Conservation (phyloP, 2,888 invertebrate genomes). For the Malachius bipustulatus region DNA sequence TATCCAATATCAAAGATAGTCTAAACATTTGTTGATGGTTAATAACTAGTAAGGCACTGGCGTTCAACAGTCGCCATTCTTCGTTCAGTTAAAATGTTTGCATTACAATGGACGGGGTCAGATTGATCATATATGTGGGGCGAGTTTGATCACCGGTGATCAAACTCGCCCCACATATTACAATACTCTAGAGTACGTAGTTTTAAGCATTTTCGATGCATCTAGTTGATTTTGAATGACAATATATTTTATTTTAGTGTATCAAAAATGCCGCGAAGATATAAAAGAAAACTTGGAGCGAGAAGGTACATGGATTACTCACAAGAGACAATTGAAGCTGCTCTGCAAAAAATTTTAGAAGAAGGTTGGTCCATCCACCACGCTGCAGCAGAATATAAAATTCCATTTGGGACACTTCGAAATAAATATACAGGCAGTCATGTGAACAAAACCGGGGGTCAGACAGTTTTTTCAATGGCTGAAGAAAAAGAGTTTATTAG, state of each 20-base stretch:
- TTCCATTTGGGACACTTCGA: constrained; percentile 12
- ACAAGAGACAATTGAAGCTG: background rate
- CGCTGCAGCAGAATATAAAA: constrained; percentile 9
- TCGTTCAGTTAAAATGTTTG: too few species aligned
- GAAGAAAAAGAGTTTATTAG: constrained; percentile 14
- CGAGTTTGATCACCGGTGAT: too few species aligned
- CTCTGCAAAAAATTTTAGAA: background rate
- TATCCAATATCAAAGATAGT: background rate
- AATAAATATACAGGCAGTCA: constrained; percentile 13
- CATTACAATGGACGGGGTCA: background rate
- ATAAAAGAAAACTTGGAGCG: constrained; percentile 1
- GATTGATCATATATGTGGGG: constrained; percentile 1
- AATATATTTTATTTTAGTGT: background rate
- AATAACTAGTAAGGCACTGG: too few species aligned
- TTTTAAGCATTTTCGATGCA: too few species aligned
- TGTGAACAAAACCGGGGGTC: constrained; percentile 11
- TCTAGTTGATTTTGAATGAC: background rate
- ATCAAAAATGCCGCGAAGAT: background rate
- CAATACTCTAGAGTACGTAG: too few species aligned
- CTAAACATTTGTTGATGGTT: too few species aligned
- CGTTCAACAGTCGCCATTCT: too few species aligned
- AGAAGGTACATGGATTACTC: background rate
- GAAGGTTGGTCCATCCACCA: background rate
- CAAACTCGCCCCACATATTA: too few species aligned
- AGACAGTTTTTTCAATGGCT: constrained; percentile 11